A percentile compares a stretch with the other conserved stretches of the same genome.
Conservation (phyloP, 2,797 vertebrate genomes). For the Pantherophis vulpinus region DNA sequence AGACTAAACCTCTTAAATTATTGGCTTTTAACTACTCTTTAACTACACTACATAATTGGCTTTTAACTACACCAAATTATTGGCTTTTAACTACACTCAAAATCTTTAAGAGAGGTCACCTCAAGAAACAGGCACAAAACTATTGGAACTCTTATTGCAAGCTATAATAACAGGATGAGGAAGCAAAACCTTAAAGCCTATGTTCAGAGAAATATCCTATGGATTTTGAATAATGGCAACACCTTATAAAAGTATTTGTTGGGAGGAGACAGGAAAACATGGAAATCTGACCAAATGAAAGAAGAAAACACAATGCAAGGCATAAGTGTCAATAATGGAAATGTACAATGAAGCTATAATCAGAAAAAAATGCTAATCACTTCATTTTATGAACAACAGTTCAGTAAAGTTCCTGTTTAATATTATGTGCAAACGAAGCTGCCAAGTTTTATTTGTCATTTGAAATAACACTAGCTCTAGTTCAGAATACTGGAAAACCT, state of each 20-base stretch:
- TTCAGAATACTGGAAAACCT: slow-evolving; percentile 69
- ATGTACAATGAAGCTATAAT: slow-evolving; percentile 64
- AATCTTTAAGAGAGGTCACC: neutral
- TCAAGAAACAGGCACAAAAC: neutral
- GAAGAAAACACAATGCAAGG: slow-evolving; percentile 33
- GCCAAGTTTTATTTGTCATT: slow-evolving; percentile 77
- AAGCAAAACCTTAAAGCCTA: slow-evolving; percentile 2
- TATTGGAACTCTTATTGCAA: neutral
- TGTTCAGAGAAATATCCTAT: slow-evolving; percentile 31
- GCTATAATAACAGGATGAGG: neutral
- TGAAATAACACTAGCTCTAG: slow-evolving; percentile 69
- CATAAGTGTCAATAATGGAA: slow-evolving; percentile 57
- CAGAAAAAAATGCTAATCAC: slow-evolving; percentile 69
- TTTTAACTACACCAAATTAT: neutral
- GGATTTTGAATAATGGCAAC: slow-evolving; percentile 42
- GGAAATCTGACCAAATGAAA: slow-evolving; percentile 35
- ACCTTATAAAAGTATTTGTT: neutral
- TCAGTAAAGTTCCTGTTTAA: slow-evolving; percentile 74
- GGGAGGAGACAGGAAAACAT: slow-evolving; percentile 28
- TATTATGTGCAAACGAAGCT: slow-evolving; percentile 70
- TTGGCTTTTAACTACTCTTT: neutral
- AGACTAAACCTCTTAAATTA: neutral
- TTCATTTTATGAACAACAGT: slow-evolving; percentile 71
- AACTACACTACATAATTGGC: neutral
- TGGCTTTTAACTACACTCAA: neutral